Percentiles rank a stretch among this genome's conserved stretches.
Evolutionary conservation across 2,888 invertebrate genomes (phyloP).

Genomic region (Saturnia japonica): DNA sequence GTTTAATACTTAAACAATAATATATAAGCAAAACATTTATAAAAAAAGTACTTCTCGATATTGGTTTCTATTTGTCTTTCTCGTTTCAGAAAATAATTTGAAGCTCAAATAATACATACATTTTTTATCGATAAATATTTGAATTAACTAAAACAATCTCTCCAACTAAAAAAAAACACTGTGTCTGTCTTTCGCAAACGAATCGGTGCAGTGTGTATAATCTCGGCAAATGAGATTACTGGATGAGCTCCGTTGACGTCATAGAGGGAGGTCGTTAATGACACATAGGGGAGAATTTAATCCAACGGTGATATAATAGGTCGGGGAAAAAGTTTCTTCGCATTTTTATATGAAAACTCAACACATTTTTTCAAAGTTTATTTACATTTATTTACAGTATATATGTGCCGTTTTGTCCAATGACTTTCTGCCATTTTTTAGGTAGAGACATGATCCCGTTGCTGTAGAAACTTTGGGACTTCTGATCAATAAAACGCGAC

Average conservation of each 20-base stretch:
- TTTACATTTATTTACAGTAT: no score
- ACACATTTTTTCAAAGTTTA: no score
- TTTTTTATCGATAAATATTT: not conserved
- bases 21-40: no score
- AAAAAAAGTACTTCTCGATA: not conserved
- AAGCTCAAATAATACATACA: not conserved
- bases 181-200: conserved; percentile 22
- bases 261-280: conserved; percentile 29
- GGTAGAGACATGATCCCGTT: no score
- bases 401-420: no score
- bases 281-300: conserved; percentile 9
- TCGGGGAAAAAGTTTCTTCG: no score
- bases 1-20: no score
- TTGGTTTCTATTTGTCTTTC: no score
- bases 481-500: no score
- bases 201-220: conserved; percentile 32
- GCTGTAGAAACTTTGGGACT: no score
- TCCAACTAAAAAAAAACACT: conserved; percentile 14
- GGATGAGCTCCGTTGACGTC: conserved; percentile 39
- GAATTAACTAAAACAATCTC: not conserved
- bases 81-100: not conserved
- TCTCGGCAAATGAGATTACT: conserved; percentile 39
- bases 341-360: no score
- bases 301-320: not conserved
- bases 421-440: no score